These are phyloP conservation scores for Brachirus orientalis DNA, from an alignment of 2,113 vertebrate genomes.

Conservation along the genomic window DNA sequence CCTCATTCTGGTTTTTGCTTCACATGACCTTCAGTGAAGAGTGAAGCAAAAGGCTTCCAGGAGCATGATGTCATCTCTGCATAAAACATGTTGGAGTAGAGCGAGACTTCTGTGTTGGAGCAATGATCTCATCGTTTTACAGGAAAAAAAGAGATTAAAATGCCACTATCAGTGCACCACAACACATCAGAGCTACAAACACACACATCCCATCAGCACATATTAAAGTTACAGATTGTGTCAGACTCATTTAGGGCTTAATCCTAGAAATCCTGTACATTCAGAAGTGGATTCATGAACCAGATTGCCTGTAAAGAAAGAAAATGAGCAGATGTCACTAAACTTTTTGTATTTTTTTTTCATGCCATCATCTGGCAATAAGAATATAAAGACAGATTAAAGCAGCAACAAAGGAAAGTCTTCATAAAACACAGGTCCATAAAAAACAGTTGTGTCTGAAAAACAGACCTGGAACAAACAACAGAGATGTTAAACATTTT, in stretches of 20 bases:
- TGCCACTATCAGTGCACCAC: slow-evolving; percentile 34
- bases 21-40: slow-evolving; percentile 50
- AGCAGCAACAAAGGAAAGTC: not conserved
- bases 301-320: no score
- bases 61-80: slow-evolving; percentile 75
- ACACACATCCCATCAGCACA: slow-evolving; percentile 25
- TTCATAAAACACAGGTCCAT: not conserved
- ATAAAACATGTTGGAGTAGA: slow-evolving; percentile 70
- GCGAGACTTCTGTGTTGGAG: slow-evolving; percentile 47
- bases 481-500: not conserved
- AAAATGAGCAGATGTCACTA: no score
- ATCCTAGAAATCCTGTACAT: no score
- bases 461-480: not conserved
- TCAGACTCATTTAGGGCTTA: slow-evolving; percentile 23
- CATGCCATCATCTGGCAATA: not conserved
- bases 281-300: no score
- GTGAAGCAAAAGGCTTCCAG: slow-evolving; percentile 57
- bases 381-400: not conserved
- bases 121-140: slow-evolving; percentile 70
- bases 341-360: not conserved
- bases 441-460: not conserved
- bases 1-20: slow-evolving; percentile 30
- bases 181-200: slow-evolving; percentile 52
- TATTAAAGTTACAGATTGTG: slow-evolving; percentile 31
- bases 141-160: slow-evolving; percentile 39